Evolutionary conservation across 2,797 vertebrate species (phyloP).

Genomic region (Neoniphon sammara): DNA sequence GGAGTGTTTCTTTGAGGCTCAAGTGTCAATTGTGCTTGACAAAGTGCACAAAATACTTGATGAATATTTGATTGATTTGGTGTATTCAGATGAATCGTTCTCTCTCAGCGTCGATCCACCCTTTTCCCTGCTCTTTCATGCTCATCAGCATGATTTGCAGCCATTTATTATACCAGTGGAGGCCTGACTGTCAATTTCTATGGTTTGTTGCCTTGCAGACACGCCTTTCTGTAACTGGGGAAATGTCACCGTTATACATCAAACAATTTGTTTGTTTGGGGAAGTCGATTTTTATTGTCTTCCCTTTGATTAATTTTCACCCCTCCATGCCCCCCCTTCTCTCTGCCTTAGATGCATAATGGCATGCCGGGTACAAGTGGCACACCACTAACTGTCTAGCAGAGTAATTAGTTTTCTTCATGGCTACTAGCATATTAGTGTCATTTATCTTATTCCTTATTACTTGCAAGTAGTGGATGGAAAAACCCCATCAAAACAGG

Average conservation of each 20-base stretch:
- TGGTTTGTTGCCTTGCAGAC: constrained; percentile 72
- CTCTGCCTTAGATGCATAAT: constrained; percentile 23
- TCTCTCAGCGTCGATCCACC: constrained; percentile 46
- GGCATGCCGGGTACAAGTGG: constrained; percentile 2
- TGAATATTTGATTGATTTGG: constrained; percentile 85
- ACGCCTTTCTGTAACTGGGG: constrained; percentile 68
- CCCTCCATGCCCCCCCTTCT: constrained; percentile 33
- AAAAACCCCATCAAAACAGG: not conserved
- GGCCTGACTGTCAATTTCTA: constrained; percentile 66
- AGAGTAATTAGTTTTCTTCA: not conserved
- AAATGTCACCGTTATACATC: constrained; percentile 79
- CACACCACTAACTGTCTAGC: constrained; percentile 6
- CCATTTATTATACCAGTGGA: constrained; percentile 68
- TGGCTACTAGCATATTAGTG: not conserved
- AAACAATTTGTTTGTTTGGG: constrained; percentile 72
- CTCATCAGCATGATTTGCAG: constrained; percentile 74
- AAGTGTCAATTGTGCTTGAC: constrained; percentile 59
- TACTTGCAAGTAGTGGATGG: no score
- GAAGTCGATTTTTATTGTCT: constrained; percentile 71
- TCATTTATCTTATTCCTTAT: not conserved
- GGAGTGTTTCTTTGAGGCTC: constrained; percentile 40
- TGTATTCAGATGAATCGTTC: constrained; percentile 66
- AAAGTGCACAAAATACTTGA: constrained; percentile 63
- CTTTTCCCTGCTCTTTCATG: constrained; percentile 53
- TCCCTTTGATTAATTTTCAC: constrained; percentile 64